These are phyloP conservation scores for Panorpa germanica DNA, from an alignment of 2,888 invertebrate species.

Conservation along the genomic window DNA sequence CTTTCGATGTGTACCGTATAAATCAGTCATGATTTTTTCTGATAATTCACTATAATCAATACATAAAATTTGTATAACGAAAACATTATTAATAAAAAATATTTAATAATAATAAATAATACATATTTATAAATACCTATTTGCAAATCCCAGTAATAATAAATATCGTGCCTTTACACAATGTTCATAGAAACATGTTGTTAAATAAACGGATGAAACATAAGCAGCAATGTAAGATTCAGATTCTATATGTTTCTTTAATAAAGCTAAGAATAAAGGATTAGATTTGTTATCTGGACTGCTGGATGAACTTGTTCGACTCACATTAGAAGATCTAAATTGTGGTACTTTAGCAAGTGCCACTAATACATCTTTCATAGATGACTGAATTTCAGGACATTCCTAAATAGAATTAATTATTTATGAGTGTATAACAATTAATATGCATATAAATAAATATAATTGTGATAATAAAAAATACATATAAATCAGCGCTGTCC, in stretches of 20 bases:
- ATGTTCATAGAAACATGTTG: conserved; percentile 61
- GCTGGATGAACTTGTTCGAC: too few relatives aligned
- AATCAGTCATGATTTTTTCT: conserved; percentile 21
- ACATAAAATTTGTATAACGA: neutral
- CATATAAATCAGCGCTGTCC: too few relatives aligned
- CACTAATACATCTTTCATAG: conserved; percentile 46
- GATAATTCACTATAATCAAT: conserved; percentile 13
- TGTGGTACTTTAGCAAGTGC: conserved; percentile 18
- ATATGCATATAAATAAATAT: too few relatives aligned
- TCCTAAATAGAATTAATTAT: too few relatives aligned
- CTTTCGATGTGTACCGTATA: conserved; percentile 50
- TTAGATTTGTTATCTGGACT: too few relatives aligned
- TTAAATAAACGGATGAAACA: conserved; percentile 65
- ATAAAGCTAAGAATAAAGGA: conserved; percentile 40
- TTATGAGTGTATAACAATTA: too few relatives aligned
- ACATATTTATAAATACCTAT: conserved; percentile 34
- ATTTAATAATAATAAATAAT: neutral
- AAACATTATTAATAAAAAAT: neutral
- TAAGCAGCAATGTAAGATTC: conserved; percentile 64
- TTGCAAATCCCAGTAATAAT: conserved; percentile 65
- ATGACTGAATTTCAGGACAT: conserved; percentile 34
- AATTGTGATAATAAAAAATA: too few relatives aligned
- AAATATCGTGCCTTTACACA: conserved; percentile 70
- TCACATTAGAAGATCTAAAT: too few relatives aligned
- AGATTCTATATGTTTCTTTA: conserved; percentile 54